Evolutionary conservation across 92 coral and sea anemone genomes (phyloP).

Genomic region (Isaurus tuberculatus): DNA sequence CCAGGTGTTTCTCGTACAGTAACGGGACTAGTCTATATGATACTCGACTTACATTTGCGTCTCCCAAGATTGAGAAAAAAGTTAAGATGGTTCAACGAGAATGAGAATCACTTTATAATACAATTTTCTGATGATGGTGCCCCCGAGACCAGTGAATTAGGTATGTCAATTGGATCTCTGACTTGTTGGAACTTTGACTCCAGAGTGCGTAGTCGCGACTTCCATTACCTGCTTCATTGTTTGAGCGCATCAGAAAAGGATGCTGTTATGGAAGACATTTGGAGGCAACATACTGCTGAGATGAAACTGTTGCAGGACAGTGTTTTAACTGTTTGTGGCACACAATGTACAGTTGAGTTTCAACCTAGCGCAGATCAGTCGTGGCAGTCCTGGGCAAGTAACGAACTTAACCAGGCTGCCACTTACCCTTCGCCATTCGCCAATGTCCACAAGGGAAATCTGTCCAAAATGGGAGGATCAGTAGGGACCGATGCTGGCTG

Average conservation of each 20-base stretch:
- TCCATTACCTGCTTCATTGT: conserved; percentile 64
- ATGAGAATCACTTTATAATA: conserved; percentile 39
- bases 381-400: conserved; percentile 79
- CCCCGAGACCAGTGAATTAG: conserved; percentile 26
- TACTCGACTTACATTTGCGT: conserved; percentile 55
- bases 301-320: conserved; percentile 63
- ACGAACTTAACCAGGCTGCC: conserved; percentile 68
- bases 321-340: conserved; percentile 47
- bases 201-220: conserved; percentile 66
- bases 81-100: conserved; percentile 59
- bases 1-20: conserved; percentile 63
- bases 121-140: conserved; percentile 44
- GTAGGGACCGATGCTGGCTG: conserved; percentile 44
- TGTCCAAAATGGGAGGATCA: conserved; percentile 49
- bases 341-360: conserved; percentile 68
- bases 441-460: conserved; percentile 58
- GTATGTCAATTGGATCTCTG: conserved; percentile 67
- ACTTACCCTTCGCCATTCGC: conserved; percentile 79
- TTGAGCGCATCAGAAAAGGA: conserved; percentile 65
- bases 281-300: conserved; percentile 67
- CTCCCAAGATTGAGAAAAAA: conserved; percentile 11
- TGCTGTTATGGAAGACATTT: conserved; percentile 61
- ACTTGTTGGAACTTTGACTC: conserved; percentile 65
- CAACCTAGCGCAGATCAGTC: conserved; percentile 74
- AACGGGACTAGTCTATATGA: conserved; percentile 59